Conservation (phyloP, 2,888 invertebrate genomes). For the Cheilosia vulpina region DNA sequence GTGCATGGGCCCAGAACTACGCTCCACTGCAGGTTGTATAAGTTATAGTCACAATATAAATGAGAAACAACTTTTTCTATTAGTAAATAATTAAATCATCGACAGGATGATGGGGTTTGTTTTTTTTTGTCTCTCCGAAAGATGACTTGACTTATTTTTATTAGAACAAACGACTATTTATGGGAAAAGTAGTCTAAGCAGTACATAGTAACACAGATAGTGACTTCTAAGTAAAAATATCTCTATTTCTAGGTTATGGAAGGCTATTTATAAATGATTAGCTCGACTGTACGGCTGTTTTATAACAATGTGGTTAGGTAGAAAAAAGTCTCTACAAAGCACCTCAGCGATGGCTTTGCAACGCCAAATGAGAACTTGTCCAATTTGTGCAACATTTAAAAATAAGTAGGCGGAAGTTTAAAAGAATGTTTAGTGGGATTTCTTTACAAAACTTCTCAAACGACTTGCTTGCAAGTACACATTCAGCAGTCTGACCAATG, state of each 20-base stretch:
- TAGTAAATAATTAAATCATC: slow-evolving; percentile 75
- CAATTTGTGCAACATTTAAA: too few species aligned
- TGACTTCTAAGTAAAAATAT: slow-evolving; percentile 71
- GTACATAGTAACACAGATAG: slow-evolving; percentile 56
- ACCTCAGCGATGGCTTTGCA: too few species aligned
- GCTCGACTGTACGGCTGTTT: slow-evolving; percentile 9
- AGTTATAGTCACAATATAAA: slow-evolving; percentile 64
- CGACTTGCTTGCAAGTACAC: too few species aligned
- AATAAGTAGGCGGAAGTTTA: too few species aligned
- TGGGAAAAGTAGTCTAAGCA: slow-evolving; percentile 72
- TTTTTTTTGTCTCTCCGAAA: slow-evolving; percentile 59
- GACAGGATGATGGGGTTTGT: slow-evolving; percentile 59
- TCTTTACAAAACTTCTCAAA: too few species aligned
- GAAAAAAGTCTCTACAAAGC: neutral
- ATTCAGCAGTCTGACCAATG: too few species aligned
- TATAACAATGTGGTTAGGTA: slow-evolving; percentile 6
- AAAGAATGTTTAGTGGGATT: too few species aligned
- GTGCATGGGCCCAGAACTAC: too few species aligned
- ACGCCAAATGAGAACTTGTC: too few species aligned
- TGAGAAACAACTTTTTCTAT: slow-evolving; percentile 71
- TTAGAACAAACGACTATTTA: slow-evolving; percentile 73
- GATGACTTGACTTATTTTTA: slow-evolving; percentile 67
- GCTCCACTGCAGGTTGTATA: slow-evolving; percentile 55
- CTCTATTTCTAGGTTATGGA: slow-evolving; percentile 69
- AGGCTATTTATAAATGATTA: slow-evolving; percentile 70